These are phyloP conservation scores for Microtus obscurus DNA, from an alignment of 2,797 vertebrate genomes.

Conservation along the genomic window DNA sequence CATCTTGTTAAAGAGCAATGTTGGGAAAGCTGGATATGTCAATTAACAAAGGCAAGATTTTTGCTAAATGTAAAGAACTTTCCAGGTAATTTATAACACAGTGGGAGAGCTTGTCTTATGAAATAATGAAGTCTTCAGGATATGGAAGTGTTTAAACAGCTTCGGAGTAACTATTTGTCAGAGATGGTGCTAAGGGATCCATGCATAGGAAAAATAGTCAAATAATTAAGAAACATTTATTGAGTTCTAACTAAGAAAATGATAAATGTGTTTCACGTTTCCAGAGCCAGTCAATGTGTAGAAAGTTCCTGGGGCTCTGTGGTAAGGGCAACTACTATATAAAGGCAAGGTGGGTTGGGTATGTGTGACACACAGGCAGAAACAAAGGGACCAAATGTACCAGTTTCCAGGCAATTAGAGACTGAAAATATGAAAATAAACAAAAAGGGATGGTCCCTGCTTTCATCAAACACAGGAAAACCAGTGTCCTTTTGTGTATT, in stretches of 20 bases:
- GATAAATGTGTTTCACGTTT: not conserved
- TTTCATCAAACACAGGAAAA: not conserved
- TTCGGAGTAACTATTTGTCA: conserved; percentile 36
- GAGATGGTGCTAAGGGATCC: not conserved
- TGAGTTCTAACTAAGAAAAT: conserved; percentile 15
- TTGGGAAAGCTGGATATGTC: not conserved
- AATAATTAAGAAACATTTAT: conserved; percentile 41
- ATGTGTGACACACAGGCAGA: not conserved
- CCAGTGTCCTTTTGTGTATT: not conserved
- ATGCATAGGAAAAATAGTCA: not conserved
- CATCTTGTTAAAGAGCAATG: not conserved
- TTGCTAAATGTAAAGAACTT: conserved; percentile 23
- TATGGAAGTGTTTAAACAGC: not conserved
- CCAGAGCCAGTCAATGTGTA: not conserved
- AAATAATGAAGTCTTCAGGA: not conserved
- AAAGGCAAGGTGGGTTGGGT: not conserved
- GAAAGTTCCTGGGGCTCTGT: not conserved
- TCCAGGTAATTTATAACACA: conserved; percentile 45
- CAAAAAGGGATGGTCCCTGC: not conserved
- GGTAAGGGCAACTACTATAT: not conserved
- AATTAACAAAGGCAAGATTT: conserved; percentile 10
- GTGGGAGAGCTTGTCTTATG: not conserved
- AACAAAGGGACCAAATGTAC: not conserved
- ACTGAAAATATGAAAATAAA: not conserved
- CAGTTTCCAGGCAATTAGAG: not conserved